Evolutionary conservation across 1,140 invertebrate genomes (phyloP).

Genomic region (Nixonia krombeini): DNA sequence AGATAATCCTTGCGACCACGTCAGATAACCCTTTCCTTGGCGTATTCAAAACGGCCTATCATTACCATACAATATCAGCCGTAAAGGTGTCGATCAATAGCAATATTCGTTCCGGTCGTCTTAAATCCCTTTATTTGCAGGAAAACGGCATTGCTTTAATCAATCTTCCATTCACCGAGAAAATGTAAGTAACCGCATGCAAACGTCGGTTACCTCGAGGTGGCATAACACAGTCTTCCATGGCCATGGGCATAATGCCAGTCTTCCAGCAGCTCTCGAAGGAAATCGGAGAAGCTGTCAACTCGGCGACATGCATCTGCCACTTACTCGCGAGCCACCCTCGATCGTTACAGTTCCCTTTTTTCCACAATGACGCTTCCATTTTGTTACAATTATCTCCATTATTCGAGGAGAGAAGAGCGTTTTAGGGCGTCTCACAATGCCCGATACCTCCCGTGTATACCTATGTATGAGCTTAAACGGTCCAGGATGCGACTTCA

Average conservation of each 20-base stretch:
- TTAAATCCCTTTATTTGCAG: too few species aligned
- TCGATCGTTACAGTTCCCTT: slow-evolving; percentile 54
- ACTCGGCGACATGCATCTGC: slow-evolving; percentile 62
- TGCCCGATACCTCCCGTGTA: slow-evolving; percentile 49
- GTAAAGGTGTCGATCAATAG: too few species aligned
- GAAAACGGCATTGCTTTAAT: too few species aligned
- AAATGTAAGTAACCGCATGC: too few species aligned
- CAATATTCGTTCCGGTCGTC: too few species aligned
- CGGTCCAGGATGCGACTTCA: slow-evolving; percentile 23
- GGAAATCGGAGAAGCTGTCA: slow-evolving; percentile 64
- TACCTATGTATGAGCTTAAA: slow-evolving; percentile 29
- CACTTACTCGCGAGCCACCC: slow-evolving; percentile 57
- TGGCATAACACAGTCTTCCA: slow-evolving; percentile 30
- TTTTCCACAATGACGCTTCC: slow-evolving; percentile 62
- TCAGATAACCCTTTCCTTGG: too few species aligned
- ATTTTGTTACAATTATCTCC: slow-evolving; percentile 66
- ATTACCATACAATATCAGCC: too few species aligned
- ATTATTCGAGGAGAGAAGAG: slow-evolving; percentile 57
- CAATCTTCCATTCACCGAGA: too few species aligned
- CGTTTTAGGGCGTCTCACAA: slow-evolving; percentile 58
- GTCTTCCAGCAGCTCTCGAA: slow-evolving; percentile 26
- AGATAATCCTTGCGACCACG: too few species aligned
- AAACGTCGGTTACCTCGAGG: too few species aligned
- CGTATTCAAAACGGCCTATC: too few species aligned
- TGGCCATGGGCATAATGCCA: slow-evolving; percentile 18